Conservation (phyloP, 2,113 vertebrate genomes). For the Ageneiosus marmoratus region DNA sequence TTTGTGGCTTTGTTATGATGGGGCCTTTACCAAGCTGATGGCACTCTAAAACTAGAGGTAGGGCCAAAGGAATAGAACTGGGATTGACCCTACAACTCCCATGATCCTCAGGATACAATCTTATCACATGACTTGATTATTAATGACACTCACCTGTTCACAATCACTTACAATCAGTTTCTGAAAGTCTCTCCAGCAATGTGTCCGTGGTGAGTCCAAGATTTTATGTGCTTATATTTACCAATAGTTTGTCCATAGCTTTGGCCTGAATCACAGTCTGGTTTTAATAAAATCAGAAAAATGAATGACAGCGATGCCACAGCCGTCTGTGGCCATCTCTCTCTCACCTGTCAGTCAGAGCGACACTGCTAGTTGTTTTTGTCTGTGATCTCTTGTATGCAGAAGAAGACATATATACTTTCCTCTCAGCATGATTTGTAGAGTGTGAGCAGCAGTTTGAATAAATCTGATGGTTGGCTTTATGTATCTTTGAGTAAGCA, state of each 20-base stretch:
- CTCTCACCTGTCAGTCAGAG: not conserved
- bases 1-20: too few species aligned
- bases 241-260: not conserved
- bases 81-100: not conserved
- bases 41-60: too few species aligned
- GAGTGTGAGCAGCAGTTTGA: not conserved
- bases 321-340: not conserved
- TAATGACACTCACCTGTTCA: not conserved
- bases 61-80: too few species aligned
- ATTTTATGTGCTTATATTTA: not conserved
- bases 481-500: not conserved
- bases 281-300: not conserved
- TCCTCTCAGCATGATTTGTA: not conserved
- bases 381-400: not conserved
- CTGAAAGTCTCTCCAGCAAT: not conserved
- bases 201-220: not conserved
- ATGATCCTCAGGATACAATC: not conserved
- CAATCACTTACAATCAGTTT: not conserved
- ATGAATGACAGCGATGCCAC: too few species aligned
- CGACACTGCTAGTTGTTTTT: not conserved
- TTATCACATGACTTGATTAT: not conserved
- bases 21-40: too few species aligned
- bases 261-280: not conserved
- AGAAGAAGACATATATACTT: not conserved
- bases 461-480: not conserved